These are phyloP conservation scores for Drosophila repletoides DNA, from an alignment of 1,140 invertebrate species.

Conservation along the genomic window DNA sequence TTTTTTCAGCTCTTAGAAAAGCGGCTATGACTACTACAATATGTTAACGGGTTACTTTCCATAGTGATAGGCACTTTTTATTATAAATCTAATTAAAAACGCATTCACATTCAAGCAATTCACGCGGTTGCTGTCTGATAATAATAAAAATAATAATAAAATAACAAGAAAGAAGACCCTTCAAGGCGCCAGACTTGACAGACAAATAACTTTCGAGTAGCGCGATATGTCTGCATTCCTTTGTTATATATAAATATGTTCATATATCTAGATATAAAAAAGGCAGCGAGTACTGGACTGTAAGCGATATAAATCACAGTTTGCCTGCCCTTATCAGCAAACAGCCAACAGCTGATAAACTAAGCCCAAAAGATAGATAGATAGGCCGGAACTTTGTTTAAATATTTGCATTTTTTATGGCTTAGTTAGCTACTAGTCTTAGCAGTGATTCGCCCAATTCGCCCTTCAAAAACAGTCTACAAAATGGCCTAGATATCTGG, in stretches of 20 bases:
- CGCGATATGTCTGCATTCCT: conserved; percentile 28
- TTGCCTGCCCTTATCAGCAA: conserved; percentile 14
- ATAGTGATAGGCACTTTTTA: conserved; percentile 16
- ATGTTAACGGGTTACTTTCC: conserved; percentile 22
- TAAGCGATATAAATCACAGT: conserved; percentile 13
- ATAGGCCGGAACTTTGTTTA: conserved; percentile 16
- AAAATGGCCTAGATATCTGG: conserved; percentile 56
- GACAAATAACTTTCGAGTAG: conserved; percentile 42
- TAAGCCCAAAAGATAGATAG: neutral
- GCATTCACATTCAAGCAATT: neutral
- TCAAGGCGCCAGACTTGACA: conserved; percentile 25
- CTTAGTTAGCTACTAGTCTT: conserved; percentile 37
- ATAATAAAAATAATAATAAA: conserved; percentile 12
- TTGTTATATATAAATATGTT: conserved; percentile 21
- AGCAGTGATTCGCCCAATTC: neutral
- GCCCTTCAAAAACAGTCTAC: conserved; percentile 43
- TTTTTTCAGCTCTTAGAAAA: neutral
- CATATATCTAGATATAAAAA: conserved; percentile 2
- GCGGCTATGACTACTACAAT: conserved; percentile 8
- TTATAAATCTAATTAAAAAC: conserved; percentile 13
- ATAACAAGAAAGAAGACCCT: conserved; percentile 8
- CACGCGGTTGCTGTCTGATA: conserved; percentile 17
- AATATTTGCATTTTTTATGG: conserved; percentile 35
- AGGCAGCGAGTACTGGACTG: too few relatives aligned
- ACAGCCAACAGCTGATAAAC: conserved; percentile 15